Percentiles rank a stretch among this genome's conserved stretches.
phyloP scores from a whole-genome alignment of 2,113 vertebrate species.

The Vidua chalybeata region DNA sequence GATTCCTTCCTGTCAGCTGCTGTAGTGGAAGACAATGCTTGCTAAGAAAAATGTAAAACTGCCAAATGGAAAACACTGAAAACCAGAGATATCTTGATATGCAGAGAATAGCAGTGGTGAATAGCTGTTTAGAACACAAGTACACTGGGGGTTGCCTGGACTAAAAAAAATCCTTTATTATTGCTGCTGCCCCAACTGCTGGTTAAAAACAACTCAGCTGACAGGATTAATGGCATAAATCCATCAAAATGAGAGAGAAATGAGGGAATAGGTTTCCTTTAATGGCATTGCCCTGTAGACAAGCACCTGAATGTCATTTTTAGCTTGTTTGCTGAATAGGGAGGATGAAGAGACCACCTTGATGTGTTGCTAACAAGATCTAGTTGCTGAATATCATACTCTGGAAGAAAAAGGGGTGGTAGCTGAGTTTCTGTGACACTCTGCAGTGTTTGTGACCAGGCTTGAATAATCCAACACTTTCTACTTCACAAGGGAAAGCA shows the following conservation, averaged over 20 bases:
- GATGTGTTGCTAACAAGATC: not conserved
- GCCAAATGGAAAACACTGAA: not conserved
- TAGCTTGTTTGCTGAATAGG: constrained; percentile 9
- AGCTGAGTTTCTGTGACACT: not conserved
- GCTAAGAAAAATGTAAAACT: not conserved
- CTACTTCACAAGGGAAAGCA: not conserved
- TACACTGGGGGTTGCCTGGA: not conserved
- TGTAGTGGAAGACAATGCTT: not conserved
- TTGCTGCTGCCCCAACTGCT: constrained; percentile 4
- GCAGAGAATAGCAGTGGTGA: not conserved
- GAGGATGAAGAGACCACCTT: not conserved
- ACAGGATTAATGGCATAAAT: constrained; percentile 8
- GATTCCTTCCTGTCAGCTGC: constrained; percentile 5
- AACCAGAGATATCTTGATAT: not conserved
- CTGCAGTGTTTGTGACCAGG: not conserved
- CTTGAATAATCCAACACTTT: not conserved
- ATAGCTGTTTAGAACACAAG: not conserved
- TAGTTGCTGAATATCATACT: not conserved
- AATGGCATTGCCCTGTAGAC: not conserved
- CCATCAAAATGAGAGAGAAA: constrained; percentile 10
- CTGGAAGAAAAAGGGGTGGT: not conserved
- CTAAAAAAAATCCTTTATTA: not conserved
- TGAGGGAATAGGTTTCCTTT: constrained; percentile 21
- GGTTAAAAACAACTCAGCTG: constrained; percentile 31
- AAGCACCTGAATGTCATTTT: not conserved